Base-by-base conservation (phyloP, 64 coral and sea anemone species). In the Platygyra sinensis region DNA sequence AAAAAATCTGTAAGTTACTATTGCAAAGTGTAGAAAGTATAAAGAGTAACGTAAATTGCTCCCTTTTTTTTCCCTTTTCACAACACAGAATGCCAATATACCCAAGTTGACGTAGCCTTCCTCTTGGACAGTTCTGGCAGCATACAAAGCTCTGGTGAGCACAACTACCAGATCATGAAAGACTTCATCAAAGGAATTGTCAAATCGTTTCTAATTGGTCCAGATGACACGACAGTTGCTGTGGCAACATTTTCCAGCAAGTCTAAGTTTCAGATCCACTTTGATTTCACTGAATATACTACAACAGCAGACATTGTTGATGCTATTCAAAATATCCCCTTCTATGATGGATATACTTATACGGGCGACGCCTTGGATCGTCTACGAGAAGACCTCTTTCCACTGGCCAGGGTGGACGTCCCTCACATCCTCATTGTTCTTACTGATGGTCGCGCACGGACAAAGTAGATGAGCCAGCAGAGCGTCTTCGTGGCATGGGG, bases 131-230 rank as follows among this genome's bases (percentile, higher is more conserved):
- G 86, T 15, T 93, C 91, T 24, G 91, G 91, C 17, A 93, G 91
- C 31, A 86, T 93, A 11, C 63, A 88, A 46, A 81, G 80, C 50
- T 86, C 74, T 20, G 78, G 78, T 30, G 18, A 77, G 8, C 31
- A 77, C 6, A 77, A 77, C 22, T 93, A 87, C 27, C 83, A 88
- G 29, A 61, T 83, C 6, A 87, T 85, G 24, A 50, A 80, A 86
- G 85, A 93, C 30, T 93, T 93, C 57, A 88, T 93, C 24, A 93
- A 93, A 60, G 59, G 76, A 16, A 62, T 93, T 52, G 91, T 84
- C 28, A 74, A 73, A 0, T 74, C 91, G 64, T 88, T 93, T 11
- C 19, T 31, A 1, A 88, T 93, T 32, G 86, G 82, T 16, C 83
- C 83, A 10, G 18, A 60, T 0, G 77, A 79, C 31, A 93, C 91